phyloP scores from a whole-genome alignment of 2,113 vertebrate genomes.

The Helogale parvula region DNA sequence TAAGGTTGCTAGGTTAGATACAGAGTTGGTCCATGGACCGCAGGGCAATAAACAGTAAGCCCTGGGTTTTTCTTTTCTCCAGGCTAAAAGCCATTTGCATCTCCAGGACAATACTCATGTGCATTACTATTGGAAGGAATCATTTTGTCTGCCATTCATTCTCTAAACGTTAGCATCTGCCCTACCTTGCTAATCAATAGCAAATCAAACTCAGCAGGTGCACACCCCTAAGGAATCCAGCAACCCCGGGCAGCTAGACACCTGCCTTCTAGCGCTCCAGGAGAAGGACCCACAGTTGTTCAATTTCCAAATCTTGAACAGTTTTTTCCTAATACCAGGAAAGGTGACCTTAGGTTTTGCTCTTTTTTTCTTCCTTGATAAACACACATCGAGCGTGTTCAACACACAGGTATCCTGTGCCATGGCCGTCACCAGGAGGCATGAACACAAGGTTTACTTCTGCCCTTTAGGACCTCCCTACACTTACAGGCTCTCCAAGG shows the following conservation, averaged over 20 bases:
- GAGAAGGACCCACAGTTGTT: background rate
- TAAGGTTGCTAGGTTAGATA: background rate
- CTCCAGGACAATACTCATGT: background rate
- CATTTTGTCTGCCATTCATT: background rate
- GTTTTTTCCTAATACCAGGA: background rate
- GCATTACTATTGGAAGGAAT: background rate
- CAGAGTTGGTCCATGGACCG: too few relatives aligned
- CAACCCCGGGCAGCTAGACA: too few relatives aligned
- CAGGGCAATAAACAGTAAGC: background rate
- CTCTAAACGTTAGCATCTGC: background rate
- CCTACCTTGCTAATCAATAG: background rate
- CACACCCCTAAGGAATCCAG: background rate
- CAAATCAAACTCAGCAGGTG: background rate
- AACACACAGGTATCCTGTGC: rapidly evolving
- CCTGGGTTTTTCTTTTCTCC: background rate
- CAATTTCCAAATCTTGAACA: background rate
- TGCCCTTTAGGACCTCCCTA: rapidly evolving
- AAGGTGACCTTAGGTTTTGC: background rate
- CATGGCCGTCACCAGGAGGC: background rate
- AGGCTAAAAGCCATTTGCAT: background rate
- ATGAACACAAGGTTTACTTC: rapidly evolving
- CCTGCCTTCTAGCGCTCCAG: background rate
- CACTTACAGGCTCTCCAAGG: background rate
- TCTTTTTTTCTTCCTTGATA: background rate
- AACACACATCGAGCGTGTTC: background rate